Conservation (phyloP, 2,113 vertebrate species). For the Zosterops pallidus region DNA sequence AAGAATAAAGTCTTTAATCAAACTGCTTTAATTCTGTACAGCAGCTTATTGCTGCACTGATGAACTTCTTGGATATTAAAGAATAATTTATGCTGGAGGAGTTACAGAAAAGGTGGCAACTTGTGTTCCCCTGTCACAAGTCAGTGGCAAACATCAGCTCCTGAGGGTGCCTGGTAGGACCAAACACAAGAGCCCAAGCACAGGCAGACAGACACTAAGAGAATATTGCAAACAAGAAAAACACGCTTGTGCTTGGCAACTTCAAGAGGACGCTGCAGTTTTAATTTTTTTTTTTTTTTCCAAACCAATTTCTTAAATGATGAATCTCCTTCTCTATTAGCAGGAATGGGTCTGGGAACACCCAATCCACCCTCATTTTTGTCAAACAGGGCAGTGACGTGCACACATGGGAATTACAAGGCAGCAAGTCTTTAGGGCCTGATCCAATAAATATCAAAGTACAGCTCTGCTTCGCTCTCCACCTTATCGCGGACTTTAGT, state of each 20-base stretch:
- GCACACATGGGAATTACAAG: neutral
- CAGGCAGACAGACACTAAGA: neutral
- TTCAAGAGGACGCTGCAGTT: neutral
- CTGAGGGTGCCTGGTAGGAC: neutral
- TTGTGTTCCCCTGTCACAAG: neutral
- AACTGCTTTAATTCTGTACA: neutral
- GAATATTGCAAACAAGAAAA: neutral
- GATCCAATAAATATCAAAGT: constrained; percentile 4
- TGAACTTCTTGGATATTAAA: neutral
- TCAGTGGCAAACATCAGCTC: neutral
- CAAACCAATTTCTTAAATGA: neutral
- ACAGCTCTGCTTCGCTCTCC: neutral
- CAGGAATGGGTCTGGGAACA: neutral
- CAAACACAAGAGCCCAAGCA: neutral
- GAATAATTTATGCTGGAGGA: neutral
- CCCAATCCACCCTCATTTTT: neutral
- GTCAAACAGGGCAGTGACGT: neutral
- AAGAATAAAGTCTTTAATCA: neutral
- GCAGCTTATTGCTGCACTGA: neutral
- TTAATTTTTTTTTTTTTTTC: neutral
- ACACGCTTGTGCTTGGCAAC: neutral
- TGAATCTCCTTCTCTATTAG: neutral
- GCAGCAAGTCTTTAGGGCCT: neutral
- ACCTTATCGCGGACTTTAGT: neutral
- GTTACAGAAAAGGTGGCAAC: neutral